phyloP scores from a whole-genome alignment of 2,113 vertebrate species.

The Chaetorhynchus papuensis region DNA sequence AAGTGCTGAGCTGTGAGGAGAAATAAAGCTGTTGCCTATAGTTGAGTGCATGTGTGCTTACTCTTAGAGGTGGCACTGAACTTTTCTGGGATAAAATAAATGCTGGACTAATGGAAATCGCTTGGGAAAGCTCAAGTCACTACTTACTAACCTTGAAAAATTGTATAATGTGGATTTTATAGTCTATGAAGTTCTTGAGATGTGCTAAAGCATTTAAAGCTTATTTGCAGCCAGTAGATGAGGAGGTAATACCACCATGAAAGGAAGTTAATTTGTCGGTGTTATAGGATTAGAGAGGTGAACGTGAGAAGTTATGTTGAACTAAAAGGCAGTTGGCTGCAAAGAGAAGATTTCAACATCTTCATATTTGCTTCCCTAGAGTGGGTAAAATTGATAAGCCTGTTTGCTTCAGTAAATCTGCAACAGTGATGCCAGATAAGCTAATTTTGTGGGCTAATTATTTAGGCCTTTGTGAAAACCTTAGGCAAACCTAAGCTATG shows the following conservation, averaged over 20 bases:
- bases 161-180: not conserved
- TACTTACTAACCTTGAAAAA: not conserved
- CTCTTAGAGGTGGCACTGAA: not conserved
- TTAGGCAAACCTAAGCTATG: not conserved
- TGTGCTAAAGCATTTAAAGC: not conserved
- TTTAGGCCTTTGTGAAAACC: not conserved
- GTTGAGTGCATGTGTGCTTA: rapidly evolving
- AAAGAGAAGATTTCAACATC: not conserved
- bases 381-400: not conserved
- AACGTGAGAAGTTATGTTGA: not conserved
- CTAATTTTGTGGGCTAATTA: not conserved
- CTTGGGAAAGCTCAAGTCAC: not conserved
- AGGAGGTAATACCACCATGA: not conserved
- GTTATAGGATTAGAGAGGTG: not conserved
- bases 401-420: not conserved
- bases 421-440: not conserved
- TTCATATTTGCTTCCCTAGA: not conserved
- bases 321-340: not conserved
- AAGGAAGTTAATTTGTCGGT: not conserved
- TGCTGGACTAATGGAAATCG: not conserved
- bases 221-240: not conserved
- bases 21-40: not conserved
- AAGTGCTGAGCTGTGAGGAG: not conserved
- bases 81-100: not conserved
- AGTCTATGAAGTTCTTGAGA: not conserved